phyloP scores from a whole-genome alignment of 2,888 invertebrate species.

The Sesia apiformis region DNA sequence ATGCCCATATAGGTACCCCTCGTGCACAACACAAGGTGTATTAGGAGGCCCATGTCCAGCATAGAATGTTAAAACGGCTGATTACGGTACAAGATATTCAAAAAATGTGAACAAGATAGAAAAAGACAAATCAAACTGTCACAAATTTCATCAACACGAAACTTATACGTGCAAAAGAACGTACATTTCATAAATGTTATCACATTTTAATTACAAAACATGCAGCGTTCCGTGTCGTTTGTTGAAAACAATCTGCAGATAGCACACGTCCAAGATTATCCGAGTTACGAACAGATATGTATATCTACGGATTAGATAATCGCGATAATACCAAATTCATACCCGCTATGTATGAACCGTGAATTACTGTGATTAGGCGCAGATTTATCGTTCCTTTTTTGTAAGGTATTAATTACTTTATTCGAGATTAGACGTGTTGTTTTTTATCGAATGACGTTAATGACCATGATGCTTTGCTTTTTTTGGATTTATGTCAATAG shows the following conservation, averaged over 20 bases:
- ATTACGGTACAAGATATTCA: no score
- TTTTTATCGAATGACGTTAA: not conserved
- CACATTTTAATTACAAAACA: not conserved
- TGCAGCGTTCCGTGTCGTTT: not conserved
- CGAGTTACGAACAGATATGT: constrained; percentile 34
- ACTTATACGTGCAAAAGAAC: not conserved
- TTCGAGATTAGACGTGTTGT: not conserved
- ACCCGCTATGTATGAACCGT: not conserved
- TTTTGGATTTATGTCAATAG: not conserved
- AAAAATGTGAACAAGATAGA: no score
- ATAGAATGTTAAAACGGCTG: no score
- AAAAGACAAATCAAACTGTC: no score
- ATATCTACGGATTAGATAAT: not conserved
- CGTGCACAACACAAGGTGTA: no score
- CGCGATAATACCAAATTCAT: not conserved
- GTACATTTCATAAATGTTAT: not conserved
- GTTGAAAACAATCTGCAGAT: constrained; percentile 11
- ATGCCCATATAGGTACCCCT: no score
- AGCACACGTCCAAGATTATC: constrained; percentile 21
- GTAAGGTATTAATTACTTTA: not conserved
- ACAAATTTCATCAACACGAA: no score
- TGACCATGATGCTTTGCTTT: no score
- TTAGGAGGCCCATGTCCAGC: no score
- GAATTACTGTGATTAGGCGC: not conserved
- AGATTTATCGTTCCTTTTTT: not conserved